Conservation (phyloP, 2,888 invertebrate genomes). For the Tryphoninae sp. region DNA sequence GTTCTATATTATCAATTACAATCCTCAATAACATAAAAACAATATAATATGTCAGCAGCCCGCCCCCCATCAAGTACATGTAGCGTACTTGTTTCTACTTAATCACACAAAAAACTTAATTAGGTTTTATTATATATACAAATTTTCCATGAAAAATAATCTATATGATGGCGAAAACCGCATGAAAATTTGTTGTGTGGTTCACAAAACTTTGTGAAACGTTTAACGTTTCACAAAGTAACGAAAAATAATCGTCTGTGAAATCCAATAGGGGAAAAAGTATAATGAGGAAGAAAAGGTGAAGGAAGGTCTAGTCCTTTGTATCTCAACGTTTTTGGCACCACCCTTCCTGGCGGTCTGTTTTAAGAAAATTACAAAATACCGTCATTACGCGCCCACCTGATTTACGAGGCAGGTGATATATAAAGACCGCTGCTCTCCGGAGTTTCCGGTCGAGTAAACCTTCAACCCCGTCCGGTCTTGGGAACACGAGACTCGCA, state of each 20-base stretch:
- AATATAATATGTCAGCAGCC: too few relatives aligned
- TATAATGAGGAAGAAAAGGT: background rate
- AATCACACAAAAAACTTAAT: too few relatives aligned
- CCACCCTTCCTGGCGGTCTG: background rate
- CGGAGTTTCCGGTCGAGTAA: conserved; percentile 54
- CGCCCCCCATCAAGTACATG: too few relatives aligned
- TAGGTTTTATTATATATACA: too few relatives aligned
- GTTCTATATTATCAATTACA: too few relatives aligned
- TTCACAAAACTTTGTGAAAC: too few relatives aligned
- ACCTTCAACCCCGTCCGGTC: conserved; percentile 44
- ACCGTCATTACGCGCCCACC: conserved; percentile 30
- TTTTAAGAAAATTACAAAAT: conserved; percentile 37
- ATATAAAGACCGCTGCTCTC: conserved; percentile 25
- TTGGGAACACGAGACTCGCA: conserved; percentile 7
- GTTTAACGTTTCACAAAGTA: background rate
- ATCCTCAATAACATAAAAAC: too few relatives aligned
- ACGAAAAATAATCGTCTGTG: background rate
- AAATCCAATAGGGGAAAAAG: background rate
- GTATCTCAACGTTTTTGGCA: background rate
- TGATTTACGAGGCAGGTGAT: conserved; percentile 53
- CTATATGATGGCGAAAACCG: too few relatives aligned
- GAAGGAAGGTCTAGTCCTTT: background rate
- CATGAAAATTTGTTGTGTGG: too few relatives aligned
- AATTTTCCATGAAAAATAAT: too few relatives aligned
- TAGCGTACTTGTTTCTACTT: too few relatives aligned